Evolutionary conservation across 2,888 invertebrate species (phyloP), one percentile per base, ranked within the genome.

Genomic region (Cryptocephalus primarius): DNA sequence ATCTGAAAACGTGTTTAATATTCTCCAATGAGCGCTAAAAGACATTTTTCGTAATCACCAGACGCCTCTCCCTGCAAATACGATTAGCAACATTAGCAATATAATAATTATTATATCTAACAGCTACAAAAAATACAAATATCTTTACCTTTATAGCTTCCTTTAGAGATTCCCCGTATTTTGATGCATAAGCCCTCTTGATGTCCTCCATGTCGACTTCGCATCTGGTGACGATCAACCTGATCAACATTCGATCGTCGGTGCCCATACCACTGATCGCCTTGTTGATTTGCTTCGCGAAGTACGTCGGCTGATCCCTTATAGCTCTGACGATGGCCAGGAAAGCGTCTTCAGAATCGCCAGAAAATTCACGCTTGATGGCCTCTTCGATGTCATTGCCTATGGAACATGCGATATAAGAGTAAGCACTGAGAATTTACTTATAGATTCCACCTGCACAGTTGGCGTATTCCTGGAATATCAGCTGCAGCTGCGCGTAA

Each of bases 221-320:
- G 61, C 79, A 80, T 57, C 91, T 80, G 1, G 89, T 87, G 42
- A 89, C 85, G 59, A 92, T 77, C 47, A 93, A 73, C 61, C 93
- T 82, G 58, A 93, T 91, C 55, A 94, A 75, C 58, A 87, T 84
- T 42, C 79, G 76, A 67, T 94, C 93, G 63, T 89, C 85, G 4
- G 93, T 94, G 49, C 94, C 94, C 53, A 87, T 68, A 4, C 94
- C 93, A 64, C 85, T 86, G 89, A 94, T 90, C 45, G 88, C 83
- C 64, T 87, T 83, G 70, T 91, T 83, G 44, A 94, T 74, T 39
- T 85, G 80, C 63, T 88, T 85, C 0, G 93, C 93, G 71, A 91
- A 93, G 75, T 85, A 94, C 33, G 79, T 77, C 1, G 86, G 76
- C 68, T 85, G 82, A 68, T 89, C 85, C 62, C 82, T 82, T 1